phyloP scores from a whole-genome alignment of 35 echinoderm and acorn worm genomes.

The Eucidaris tribuloides region DNA sequence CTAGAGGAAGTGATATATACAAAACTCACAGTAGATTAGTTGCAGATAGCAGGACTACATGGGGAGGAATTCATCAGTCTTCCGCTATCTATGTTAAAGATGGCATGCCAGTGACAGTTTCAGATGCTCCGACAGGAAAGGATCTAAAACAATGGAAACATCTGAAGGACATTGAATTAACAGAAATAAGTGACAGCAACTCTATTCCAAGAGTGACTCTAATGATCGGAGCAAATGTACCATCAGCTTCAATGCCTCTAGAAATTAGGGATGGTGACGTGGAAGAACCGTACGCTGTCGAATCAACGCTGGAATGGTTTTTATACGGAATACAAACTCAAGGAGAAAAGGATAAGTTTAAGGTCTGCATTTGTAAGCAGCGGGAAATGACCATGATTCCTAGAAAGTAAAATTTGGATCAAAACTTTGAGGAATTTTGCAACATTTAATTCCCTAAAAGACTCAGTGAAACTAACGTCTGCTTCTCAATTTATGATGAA shows the following conservation, averaged over 20 bases:
- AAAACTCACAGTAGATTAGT: neutral
- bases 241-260: slow-evolving; percentile 19
- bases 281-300: slow-evolving; percentile 11
- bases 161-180: neutral
- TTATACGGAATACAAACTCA: neutral
- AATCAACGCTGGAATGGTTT: neutral
- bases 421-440: too few relatives aligned
- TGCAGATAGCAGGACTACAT: neutral
- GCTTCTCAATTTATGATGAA: too few relatives aligned
- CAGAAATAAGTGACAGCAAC: neutral
- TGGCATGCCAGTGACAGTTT: neutral
- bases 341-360: neutral
- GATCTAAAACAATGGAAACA: slow-evolving; percentile 3
- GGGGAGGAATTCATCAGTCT: neutral
- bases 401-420: too few relatives aligned
- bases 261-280: neutral
- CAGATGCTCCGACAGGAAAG: neutral
- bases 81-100: neutral
- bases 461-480: neutral
- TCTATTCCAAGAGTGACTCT: neutral
- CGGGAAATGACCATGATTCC: neutral
- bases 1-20: neutral
- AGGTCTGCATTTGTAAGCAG: slow-evolving; percentile 6
- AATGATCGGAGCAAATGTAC: slow-evolving; percentile 38
- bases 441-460: too few relatives aligned